phyloP scores from a whole-genome alignment of 2,113 vertebrate genomes.

The Calyptomena viridis region DNA sequence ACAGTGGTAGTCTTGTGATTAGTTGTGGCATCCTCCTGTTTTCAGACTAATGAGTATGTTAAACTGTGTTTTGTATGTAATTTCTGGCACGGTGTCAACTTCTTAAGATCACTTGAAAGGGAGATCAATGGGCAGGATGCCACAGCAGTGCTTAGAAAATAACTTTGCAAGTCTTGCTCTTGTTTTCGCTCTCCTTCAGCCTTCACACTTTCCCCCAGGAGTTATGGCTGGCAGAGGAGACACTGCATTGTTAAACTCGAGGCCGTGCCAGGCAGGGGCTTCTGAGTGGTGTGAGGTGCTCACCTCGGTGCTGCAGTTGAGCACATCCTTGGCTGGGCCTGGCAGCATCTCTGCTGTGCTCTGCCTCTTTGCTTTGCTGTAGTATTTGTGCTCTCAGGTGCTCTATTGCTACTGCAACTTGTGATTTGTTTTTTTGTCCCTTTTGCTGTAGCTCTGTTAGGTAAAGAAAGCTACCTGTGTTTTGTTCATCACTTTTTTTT shows the following conservation, averaged over 20 bases:
- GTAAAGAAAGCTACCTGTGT: conserved; percentile 19
- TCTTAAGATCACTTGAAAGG: not conserved
- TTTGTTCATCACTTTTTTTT: conserved; percentile 3
- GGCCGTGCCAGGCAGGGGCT: accelerated
- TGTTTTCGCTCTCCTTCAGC: not conserved
- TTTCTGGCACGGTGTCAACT: not conserved
- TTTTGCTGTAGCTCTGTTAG: conserved; percentile 12
- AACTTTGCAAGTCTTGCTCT: not conserved
- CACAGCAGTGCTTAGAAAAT: not conserved
- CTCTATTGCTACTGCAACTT: not conserved
- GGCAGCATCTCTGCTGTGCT: not conserved
- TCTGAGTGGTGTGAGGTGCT: not conserved
- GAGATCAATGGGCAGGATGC: not conserved
- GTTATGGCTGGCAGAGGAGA: not conserved
- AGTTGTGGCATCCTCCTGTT: not conserved
- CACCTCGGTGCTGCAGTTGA: not conserved
- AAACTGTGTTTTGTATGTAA: not conserved
- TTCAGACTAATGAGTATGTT: not conserved
- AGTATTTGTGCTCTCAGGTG: not conserved
- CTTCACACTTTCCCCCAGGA: accelerated
- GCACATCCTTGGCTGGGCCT: not conserved
- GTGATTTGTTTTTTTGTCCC: not conserved
- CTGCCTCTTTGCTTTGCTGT: not conserved
- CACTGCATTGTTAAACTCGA: accelerated
- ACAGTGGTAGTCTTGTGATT: not conserved